phyloP scores from a whole-genome alignment of 1,140 invertebrate genomes.

The Popillia japonica region DNA sequence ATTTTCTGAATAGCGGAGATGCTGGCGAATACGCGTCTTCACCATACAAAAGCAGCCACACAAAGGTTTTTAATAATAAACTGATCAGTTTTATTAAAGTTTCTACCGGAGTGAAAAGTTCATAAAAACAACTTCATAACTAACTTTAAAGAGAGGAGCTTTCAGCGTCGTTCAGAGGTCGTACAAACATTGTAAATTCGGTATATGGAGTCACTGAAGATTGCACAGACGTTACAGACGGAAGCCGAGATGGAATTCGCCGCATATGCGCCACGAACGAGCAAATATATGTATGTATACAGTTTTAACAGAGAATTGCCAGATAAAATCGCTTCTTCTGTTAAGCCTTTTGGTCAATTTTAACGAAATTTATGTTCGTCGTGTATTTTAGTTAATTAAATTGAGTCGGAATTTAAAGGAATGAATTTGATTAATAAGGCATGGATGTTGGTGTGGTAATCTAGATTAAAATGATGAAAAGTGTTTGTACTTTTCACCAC shows the following conservation, averaged over 20 bases:
- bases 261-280: slow-evolving; percentile 10
- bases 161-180: slow-evolving; percentile 34
- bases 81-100: slow-evolving; percentile 37
- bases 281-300: neutral
- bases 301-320: neutral
- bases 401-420: neutral
- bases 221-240: neutral
- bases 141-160: slow-evolving; percentile 32
- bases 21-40: neutral
- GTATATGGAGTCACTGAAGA: slow-evolving; percentile 34
- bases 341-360: slow-evolving; percentile 15
- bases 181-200: slow-evolving; percentile 38
- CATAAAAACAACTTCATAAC: slow-evolving; percentile 38
- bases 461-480: no score
- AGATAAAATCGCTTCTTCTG: slow-evolving; percentile 20
- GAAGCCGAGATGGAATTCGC: neutral
- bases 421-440: neutral
- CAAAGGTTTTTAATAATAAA: slow-evolving; percentile 29
- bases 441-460: neutral
- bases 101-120: slow-evolving; percentile 27
- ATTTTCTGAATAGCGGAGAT: neutral
- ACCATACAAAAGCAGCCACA: slow-evolving; percentile 5
- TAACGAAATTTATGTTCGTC: neutral
- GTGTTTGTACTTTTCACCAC: no score
- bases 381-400: slow-evolving; percentile 20